Base-by-base conservation (phyloP, 30 jellyfish, hydroid and myxozoan genomes). In the Mastigias papua region DNA sequence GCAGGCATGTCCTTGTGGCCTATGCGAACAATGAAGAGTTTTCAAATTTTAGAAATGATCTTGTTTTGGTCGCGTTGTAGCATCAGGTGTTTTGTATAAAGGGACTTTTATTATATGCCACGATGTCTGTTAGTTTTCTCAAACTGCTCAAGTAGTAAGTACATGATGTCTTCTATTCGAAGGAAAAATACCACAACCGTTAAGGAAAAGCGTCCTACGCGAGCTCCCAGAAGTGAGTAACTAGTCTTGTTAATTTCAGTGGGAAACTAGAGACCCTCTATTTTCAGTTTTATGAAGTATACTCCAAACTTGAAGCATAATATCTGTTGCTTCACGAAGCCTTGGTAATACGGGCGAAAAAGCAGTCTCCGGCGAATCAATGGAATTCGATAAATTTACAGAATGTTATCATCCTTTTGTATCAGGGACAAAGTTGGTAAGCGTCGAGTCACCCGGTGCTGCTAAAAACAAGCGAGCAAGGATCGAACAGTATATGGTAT, bases 1-100 rank as follows among this genome's bases (percentile, higher is more conserved):
- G 61, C 48, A 5, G 84, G 82, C 72, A 70, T 85, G 94, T 85
- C 86, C 94, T 85, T 85, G 94, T 85, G 94, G 94, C 88, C 82
- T 72, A 75, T 26, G 68, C 88, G 86, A 71, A 85, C 94, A 85
- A 85, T 72, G 94, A 81, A 63, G 89, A 85, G 82, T 85, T 83
- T 85, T 85, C 94, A 85, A 85, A 85, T 85, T 85, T 73, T 77
- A 85, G 94, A 85, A 85, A 85, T 85, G 94, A 85, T 85, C 94
- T 85, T 85, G 94, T 85, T 84, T 84, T 85, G 94, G 79, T 85
- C 82, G 84, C 88, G 80, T 57, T 85, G 82, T 73, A 62, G 78
- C 58, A 85, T 85, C 94, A 85, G 94, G 94, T 85, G 94, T 85
- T 85, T 78, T 49, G 76, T 48, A 85, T 85, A 73, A 85, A 85